phyloP scores from a whole-genome alignment of 1,140 invertebrate genomes.

The Bacillus rossius region DNA sequence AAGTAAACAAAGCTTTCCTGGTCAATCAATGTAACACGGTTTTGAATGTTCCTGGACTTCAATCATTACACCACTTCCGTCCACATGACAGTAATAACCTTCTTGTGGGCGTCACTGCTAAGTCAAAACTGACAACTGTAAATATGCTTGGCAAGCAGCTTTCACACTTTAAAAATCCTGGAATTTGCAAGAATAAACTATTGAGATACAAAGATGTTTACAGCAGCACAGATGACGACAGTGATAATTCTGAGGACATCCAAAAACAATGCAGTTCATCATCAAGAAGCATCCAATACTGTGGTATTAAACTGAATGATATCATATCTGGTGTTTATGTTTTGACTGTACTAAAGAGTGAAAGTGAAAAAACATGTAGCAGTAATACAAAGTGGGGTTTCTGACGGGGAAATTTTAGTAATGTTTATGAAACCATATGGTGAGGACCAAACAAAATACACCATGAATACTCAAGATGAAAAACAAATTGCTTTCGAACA shows the following conservation, averaged over 20 bases:
- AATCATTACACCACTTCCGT: conserved; percentile 1
- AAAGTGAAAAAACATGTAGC: neutral
- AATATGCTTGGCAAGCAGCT: neutral
- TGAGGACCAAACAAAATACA: neutral
- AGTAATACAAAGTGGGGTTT: neutral
- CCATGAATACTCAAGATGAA: neutral
- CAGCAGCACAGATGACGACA: neutral
- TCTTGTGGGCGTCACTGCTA: neutral
- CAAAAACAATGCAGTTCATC: neutral
- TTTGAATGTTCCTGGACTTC: too few species aligned
- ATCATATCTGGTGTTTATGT: neutral
- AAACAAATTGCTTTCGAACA: conserved; percentile 1
- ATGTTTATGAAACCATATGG: conserved; percentile 3
- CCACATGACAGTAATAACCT: neutral
- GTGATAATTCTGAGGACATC: neutral
- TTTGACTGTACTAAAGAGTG: neutral
- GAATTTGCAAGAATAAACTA: neutral
- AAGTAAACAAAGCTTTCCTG: neutral
- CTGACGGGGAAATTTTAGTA: neutral
- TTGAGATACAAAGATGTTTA: conserved; percentile 1
- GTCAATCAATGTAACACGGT: neutral
- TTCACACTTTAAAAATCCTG: neutral
- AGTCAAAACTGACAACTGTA: neutral
- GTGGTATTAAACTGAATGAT: neutral
- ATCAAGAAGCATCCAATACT: neutral